Base-by-base conservation (phyloP, 2,888 invertebrate species). In the Himalopsyche tibetana region DNA sequence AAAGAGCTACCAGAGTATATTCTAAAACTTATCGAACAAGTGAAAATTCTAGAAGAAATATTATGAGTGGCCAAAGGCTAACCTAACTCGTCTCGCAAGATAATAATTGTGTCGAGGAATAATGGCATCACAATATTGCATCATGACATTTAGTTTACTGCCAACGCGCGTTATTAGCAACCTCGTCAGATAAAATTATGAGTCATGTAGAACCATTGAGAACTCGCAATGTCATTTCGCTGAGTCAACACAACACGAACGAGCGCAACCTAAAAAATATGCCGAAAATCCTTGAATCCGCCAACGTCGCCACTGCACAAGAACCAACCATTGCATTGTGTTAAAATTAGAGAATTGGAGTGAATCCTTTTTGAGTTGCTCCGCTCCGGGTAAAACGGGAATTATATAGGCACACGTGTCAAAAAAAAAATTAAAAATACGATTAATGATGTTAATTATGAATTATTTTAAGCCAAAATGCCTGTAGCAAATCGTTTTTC, bases 261-360 rank as follows among this genome's bases (percentile, higher is more conserved):
- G 19, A 69, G 40, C 40, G 84, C 84, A 55, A n/a, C 80, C 51
- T 84, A 45, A 55, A 80, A 79, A 84, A 55, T 42, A 74, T 83
- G 74, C 51, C 83, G 79, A 84, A 84, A 45, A 80, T 80, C 80
- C 84, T 55, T 84, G 79, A 55, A 80, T 55, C 55, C 83, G 55
- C 80, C 80, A 56, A 42, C 80, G 38, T 45, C 19, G 28, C 69
- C n/a, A 38, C 51, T 81, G 36, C 55, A n/a, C 51, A 5, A 9
- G 45, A 45, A 9, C 45, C 42, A 55, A 45, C 81, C 36, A 28
- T 2, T 28, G 19, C 81, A 51, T 42, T n/a, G 51, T 45, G 81
- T 40, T 19, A 80, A 38, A 42, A 4, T 8, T 3, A 28, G 28
- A 28, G 28, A 28, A 28, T 28, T 28, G 28, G 28, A 28, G 28